Percentiles rank a stretch among this genome's conserved stretches.
Conservation (phyloP, 2,113 vertebrate species). For the Myotis lucifugus region DNA sequence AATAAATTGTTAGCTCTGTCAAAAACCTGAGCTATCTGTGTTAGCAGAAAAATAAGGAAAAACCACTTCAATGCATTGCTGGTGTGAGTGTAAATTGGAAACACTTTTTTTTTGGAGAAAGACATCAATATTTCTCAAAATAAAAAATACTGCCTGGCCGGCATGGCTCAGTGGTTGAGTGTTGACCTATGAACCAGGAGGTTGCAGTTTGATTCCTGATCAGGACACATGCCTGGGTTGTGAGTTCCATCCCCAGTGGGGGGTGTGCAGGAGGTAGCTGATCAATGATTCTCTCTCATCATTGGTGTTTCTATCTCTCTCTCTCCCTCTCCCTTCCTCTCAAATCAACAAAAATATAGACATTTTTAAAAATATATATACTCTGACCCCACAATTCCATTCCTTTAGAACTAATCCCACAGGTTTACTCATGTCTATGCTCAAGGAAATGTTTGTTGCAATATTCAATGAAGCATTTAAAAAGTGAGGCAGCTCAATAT, state of each 20-base stretch:
- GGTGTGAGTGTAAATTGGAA: not conserved
- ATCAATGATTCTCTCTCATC: too few relatives aligned
- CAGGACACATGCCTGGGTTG: too few relatives aligned
- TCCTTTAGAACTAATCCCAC: not conserved
- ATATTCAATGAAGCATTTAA: not conserved
- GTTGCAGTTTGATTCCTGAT: too few relatives aligned
- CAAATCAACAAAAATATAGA: too few relatives aligned
- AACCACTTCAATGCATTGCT: not conserved
- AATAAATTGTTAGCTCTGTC: not conserved
- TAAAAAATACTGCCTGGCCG: not conserved
- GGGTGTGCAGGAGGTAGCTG: too few relatives aligned
- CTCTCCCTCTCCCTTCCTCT: too few relatives aligned
- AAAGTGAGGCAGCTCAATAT: not conserved
- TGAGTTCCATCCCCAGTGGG: too few relatives aligned
- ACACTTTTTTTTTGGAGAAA: not conserved
- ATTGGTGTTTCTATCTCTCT: too few relatives aligned
- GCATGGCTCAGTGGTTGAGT: too few relatives aligned
- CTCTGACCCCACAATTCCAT: not conserved
- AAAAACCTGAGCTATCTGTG: not conserved
- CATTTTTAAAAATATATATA: not conserved
- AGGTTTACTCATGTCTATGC: not conserved
- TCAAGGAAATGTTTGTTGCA: not conserved
- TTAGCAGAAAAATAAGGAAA: not conserved
- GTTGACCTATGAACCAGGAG: too few relatives aligned
- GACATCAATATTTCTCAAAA: not conserved